phyloP scores from a whole-genome alignment of 1,140 invertebrate species.

The Oryctes rhinoceros region DNA sequence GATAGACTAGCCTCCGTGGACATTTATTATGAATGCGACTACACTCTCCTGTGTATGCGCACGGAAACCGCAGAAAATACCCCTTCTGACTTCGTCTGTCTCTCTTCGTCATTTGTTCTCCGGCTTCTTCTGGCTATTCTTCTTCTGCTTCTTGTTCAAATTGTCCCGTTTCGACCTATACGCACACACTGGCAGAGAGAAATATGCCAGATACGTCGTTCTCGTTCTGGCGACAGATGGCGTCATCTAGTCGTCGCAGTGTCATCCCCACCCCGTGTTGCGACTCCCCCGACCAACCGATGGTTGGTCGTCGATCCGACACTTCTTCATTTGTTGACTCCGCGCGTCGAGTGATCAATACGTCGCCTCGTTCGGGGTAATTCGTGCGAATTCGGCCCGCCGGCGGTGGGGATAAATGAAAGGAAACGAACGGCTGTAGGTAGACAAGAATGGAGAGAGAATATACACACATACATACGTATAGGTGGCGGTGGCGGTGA shows the following conservation, averaged over 20 bases:
- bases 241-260: conserved; percentile 29
- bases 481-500: no score
- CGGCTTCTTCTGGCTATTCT: not conserved
- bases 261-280: conserved; percentile 8
- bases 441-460: not conserved
- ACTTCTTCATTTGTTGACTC: conserved; percentile 30
- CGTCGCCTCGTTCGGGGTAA: not conserved
- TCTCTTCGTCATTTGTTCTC: not conserved
- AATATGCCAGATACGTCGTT: not conserved
- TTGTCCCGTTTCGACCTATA: not conserved
- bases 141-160: not conserved
- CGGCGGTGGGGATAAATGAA: not conserved
- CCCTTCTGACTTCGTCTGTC: not conserved
- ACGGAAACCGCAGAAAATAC: not conserved
- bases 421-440: not conserved
- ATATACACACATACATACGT: not conserved
- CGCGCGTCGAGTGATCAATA: not conserved
- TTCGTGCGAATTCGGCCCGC: not conserved
- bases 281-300: not conserved
- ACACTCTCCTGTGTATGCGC: not conserved
- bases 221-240: conserved; percentile 25
- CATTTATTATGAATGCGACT: not conserved
- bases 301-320: not conserved
- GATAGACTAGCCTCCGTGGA: not conserved
- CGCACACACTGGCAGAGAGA: not conserved